Evolutionary conservation across 1,140 invertebrate genomes (phyloP).

Genomic region (Stegodyphus dumicola): DNA sequence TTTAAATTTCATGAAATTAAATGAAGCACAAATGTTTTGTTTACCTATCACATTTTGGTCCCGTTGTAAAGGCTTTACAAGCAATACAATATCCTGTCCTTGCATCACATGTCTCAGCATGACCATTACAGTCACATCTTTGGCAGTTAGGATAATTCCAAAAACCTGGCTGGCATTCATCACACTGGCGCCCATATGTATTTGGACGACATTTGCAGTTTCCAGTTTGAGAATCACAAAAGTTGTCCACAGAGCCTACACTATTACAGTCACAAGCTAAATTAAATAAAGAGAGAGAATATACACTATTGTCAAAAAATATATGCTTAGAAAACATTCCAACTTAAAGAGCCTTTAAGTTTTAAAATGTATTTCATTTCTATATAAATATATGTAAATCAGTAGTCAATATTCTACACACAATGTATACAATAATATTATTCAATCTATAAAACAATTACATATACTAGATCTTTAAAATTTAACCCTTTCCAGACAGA

Average conservation of each 20-base stretch:
- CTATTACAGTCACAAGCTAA: conserved; percentile 94
- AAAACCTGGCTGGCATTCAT: conserved; percentile 93
- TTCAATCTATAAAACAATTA: no score
- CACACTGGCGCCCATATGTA: conserved; percentile 92
- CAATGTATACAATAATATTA: no score
- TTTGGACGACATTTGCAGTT: conserved; percentile 95
- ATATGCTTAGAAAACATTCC: no score
- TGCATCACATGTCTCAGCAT: conserved; percentile 93
- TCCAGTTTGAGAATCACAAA: conserved; percentile 91
- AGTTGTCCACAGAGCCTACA: conserved; percentile 93
- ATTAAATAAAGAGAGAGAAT: conserved; percentile 50
- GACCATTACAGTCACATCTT: conserved; percentile 95
- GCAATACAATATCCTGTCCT: conserved; percentile 89
- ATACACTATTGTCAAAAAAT: background rate
- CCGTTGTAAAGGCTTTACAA: conserved; percentile 89
- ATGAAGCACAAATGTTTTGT: no score
- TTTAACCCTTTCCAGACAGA: no score
- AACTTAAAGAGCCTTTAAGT: no score
- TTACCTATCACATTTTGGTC: conserved; percentile 85
- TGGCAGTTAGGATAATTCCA: conserved; percentile 97
- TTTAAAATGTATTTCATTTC: no score
- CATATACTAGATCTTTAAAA: no score
- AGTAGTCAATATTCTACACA: no score
- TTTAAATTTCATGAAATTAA: no score
- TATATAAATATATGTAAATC: no score